Base-by-base conservation (phyloP, 2,888 invertebrate species). In the Ametastegia equiseti region DNA sequence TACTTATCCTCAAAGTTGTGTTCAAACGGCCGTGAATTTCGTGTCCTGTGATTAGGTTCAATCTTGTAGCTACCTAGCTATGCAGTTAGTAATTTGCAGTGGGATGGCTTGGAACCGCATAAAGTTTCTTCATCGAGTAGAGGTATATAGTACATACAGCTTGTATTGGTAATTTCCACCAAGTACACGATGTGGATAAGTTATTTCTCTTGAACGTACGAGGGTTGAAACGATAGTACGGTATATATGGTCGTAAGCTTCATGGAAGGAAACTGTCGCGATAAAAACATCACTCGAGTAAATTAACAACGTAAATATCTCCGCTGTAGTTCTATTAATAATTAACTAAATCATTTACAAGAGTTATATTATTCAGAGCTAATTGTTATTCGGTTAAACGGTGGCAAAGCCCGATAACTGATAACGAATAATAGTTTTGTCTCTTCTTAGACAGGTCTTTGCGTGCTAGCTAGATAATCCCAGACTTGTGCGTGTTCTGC, bases 281-380 rank as follows among this genome's bases (percentile, higher is more conserved):
- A 67, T 67, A n/a, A 67, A 67, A 36, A 67, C 60, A 15, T 60
- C 60, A 30, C 60, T 30, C 19, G 67, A 39, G 9, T 67, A 7
- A 36, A 39, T 67, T 67, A 36, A 67, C 19, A 2, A 39, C 19
- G 67, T 1, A 65, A 65, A 65, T 36, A 65, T 65, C 4, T 36
- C 15, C 65, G 33, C 2, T 11, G 36, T 11, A 19, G 67, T 39
- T 67, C n/a, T n/a, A n/a, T n/a, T n/a, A 71, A 47, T 71, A 47
- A 71, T 71, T 71, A 71, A 30, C 47, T 71, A 27, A 47, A 23
- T 9, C 23, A 45, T 45, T 45, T 47, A 45, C 71, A 45, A 45
- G 23, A 71, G 63, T n/a, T n/a, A 81, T 81, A 82, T 86, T 86
- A 86, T 86, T 86, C 85, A 86, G 79, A 78, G 81, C 84, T 85